A percentile compares a stretch with the other conserved stretches of the same genome.
phyloP scores from a whole-genome alignment of 2,797 vertebrate genomes.

The Sus cebifrons region DNA sequence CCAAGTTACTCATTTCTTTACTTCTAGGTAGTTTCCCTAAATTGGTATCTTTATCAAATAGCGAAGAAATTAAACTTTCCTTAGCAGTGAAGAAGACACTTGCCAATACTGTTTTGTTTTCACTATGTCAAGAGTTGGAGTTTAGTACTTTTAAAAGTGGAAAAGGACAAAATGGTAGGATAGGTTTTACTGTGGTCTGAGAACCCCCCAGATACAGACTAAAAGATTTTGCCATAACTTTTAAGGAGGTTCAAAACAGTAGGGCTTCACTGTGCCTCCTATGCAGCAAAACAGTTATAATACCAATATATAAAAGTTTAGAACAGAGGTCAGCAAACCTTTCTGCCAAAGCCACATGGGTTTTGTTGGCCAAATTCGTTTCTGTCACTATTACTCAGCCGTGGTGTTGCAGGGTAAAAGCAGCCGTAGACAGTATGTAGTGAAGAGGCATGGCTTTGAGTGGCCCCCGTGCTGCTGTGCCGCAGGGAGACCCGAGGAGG shows the following conservation, averaged over 20 bases:
- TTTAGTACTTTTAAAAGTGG: constrained; percentile 16
- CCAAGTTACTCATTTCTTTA: constrained; percentile 7
- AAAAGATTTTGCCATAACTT: neutral
- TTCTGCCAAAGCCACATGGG: neutral
- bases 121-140: neutral
- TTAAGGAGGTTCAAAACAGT: neutral
- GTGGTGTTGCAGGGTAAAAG: neutral
- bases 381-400: neutral
- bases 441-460: neutral
- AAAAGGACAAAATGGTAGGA: neutral
- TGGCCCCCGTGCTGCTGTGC: neutral
- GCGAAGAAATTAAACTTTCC: constrained; percentile 50
- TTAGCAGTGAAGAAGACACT: constrained; percentile 27
- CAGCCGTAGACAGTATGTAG: fast-evolving
- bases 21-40: constrained; percentile 61
- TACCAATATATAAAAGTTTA: neutral
- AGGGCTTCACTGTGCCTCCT: neutral
- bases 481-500: neutral
- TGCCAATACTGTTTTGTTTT: constrained; percentile 14
- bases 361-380: neutral
- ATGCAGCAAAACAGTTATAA: neutral
- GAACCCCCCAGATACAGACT: neutral
- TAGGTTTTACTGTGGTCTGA: neutral
- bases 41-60: constrained; percentile 19
- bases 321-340: neutral